Conservation (phyloP, 2,797 vertebrate species). For the Zalophus californianus region DNA sequence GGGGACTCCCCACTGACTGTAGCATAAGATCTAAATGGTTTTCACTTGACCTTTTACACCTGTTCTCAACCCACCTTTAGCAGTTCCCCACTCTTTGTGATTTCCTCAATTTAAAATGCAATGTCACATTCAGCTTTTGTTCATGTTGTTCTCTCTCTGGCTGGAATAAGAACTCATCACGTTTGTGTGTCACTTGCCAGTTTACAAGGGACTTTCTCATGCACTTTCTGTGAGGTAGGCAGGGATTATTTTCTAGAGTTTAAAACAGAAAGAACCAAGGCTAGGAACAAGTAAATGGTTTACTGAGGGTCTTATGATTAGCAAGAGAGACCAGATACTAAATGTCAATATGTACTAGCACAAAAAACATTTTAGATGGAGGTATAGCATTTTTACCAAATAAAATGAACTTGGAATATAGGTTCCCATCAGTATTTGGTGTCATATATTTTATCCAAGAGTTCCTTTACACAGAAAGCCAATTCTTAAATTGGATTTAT, state of each 20-base stretch:
- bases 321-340: neutral
- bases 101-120: conserved; percentile 59
- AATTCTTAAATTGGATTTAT: conserved; percentile 35
- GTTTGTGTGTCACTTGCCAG: neutral
- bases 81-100: neutral
- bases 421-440: conserved; percentile 48
- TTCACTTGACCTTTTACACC: conserved; percentile 35
- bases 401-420: conserved; percentile 57
- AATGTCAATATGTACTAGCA: neutral
- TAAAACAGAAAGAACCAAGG: neutral
- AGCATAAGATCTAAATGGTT: conserved; percentile 58
- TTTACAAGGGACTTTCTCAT: neutral
- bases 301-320: neutral
- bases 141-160: neutral
- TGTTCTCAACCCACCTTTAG: conserved; percentile 32
- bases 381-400: conserved; percentile 61
- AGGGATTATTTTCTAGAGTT: neutral
- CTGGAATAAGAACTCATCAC: neutral
- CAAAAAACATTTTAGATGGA: neutral
- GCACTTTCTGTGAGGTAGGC: neutral
- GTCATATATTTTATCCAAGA: conserved; percentile 55
- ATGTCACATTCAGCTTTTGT: neutral
- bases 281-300: neutral
- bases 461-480: conserved; percentile 38
- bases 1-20: conserved; percentile 52